A percentile compares a stretch with the other conserved stretches of the same genome.
Conservation (phyloP, 2,888 invertebrate genomes). For the Carcina quercana region DNA sequence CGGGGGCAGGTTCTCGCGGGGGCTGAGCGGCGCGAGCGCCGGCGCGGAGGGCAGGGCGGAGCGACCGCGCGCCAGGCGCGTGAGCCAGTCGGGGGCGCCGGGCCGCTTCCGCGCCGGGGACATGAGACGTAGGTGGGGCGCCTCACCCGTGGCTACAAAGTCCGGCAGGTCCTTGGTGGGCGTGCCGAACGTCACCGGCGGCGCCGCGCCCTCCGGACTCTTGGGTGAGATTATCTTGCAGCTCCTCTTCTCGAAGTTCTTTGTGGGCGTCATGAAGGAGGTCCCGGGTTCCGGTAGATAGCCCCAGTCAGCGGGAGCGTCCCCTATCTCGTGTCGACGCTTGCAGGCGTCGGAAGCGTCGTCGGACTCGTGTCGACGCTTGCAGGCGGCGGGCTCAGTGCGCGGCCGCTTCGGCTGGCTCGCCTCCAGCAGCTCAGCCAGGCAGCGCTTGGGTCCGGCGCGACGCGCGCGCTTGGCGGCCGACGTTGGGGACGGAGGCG, state of each 20-base stretch:
- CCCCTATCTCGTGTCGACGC: slow-evolving; percentile 19
- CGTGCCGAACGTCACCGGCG: slow-evolving; percentile 27
- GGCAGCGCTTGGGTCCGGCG: slow-evolving; percentile 43
- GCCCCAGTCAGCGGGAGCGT: slow-evolving; percentile 29
- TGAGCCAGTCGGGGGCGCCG: slow-evolving; percentile 83
- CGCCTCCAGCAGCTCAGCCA: slow-evolving; percentile 47
- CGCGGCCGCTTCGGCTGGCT: slow-evolving; percentile 35
- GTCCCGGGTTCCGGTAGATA: slow-evolving; percentile 35
- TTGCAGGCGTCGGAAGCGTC: slow-evolving; percentile 20
- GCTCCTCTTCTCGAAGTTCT: slow-evolving; percentile 35
- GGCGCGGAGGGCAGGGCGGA: slow-evolving; percentile 11
- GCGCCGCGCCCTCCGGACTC: slow-evolving; percentile 24
- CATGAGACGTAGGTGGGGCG: slow-evolving; percentile 81
- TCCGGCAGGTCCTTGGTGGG: slow-evolving; percentile 85
- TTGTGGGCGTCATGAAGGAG: slow-evolving; percentile 51
- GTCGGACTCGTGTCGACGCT: slow-evolving; percentile 43
- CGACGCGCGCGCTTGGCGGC: slow-evolving; percentile 24
- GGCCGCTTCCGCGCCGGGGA: slow-evolving; percentile 79
- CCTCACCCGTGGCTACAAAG: slow-evolving; percentile 83
- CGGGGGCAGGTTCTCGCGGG: slow-evolving; percentile 32
- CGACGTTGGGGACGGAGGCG: slow-evolving; percentile 35
- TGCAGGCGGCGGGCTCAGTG: slow-evolving; percentile 30
- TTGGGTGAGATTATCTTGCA: slow-evolving; percentile 39
- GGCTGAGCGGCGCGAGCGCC: slow-evolving; percentile 29
- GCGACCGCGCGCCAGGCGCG: slow-evolving; percentile 35